A percentile compares a stretch with the other conserved stretches of the same genome.
Conservation (phyloP, 2,888 invertebrate species). For the Ochlodes sylvanus region DNA sequence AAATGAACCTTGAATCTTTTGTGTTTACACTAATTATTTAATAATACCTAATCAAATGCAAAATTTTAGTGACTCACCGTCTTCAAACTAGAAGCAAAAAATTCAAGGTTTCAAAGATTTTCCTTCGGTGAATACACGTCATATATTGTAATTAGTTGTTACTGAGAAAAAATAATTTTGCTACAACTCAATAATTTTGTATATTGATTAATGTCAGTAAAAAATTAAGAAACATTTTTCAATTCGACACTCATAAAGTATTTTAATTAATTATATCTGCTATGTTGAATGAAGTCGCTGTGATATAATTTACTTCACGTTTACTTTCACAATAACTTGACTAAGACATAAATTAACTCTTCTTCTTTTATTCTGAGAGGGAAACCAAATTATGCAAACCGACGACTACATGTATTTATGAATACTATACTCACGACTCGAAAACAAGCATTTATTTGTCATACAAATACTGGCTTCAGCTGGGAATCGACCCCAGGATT, state of each 20-base stretch:
- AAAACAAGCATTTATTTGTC: too few relatives aligned
- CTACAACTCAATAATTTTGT: neutral
- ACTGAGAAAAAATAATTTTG: neutral
- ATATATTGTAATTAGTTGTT: neutral
- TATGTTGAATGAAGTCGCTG: too few relatives aligned
- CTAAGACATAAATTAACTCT: too few relatives aligned
- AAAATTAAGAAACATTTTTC: neutral
- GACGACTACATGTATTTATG: too few relatives aligned
- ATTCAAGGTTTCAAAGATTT: neutral
- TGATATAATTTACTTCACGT: too few relatives aligned
- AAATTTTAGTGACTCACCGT: slow-evolving; percentile 28
- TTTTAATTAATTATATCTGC: too few relatives aligned
- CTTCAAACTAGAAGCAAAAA: neutral
- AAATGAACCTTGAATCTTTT: slow-evolving; percentile 24
- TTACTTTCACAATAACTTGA: neutral
- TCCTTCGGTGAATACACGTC: neutral
- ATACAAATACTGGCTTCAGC: too few relatives aligned
- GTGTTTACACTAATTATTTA: slow-evolving; percentile 32
- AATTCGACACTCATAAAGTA: too few relatives aligned
- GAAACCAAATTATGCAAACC: too few relatives aligned
- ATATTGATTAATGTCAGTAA: neutral
- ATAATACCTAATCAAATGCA: slow-evolving; percentile 33
- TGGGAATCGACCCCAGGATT: too few relatives aligned
- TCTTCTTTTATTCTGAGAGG: too few relatives aligned
- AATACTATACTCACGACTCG: too few relatives aligned